Evolutionary conservation across 2,113 vertebrate genomes (phyloP), one percentile per base, ranked within the genome.

Genomic region (Callionymus lyra): DNA sequence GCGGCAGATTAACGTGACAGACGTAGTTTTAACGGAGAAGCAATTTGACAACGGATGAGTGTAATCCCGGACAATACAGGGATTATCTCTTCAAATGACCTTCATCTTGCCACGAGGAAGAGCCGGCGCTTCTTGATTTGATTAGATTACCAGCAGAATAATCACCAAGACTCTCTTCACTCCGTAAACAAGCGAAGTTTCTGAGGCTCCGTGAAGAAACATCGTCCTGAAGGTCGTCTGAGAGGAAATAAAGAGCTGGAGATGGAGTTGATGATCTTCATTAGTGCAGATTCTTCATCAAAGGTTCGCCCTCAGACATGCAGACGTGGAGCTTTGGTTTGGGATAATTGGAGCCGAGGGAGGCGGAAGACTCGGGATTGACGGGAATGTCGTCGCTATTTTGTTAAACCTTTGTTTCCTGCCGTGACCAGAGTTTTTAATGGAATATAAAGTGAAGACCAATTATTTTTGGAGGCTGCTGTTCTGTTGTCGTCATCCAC

Each of bases 21-120:
- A 65, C 41, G 65, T 63, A 70, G 74, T 74, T 80, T 82, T 66
- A 72, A 52, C 34, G 21, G 76, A 74, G 67, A 83, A 80, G 76
- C 75, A 75, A 79, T 84, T 84, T 82, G 71, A 66, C 72, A 83
- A 78, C 44, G 72, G 69, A 80, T 79, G 69, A 81, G 67, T 43
- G 38, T 82, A 84, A 83, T 85, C 80, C 76, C 43, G 43, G 45
- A 74, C 67, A 73, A 84, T 66, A 72, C 69, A 53, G 52, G 74
- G 79, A 85, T 86, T 82, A 82, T 83, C 59, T 69, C 69, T 71
- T 71, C 57, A 82, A 82, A 76, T 77, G 77, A 84, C 81, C 79
- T 81, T 80, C 75, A 82, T 81, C 70, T 77, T 66, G 58, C 60
- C 51, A 51, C 47, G 61, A 80, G 52, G 65, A 73, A 64, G 53